Evolutionary conservation across 2,888 invertebrate species (phyloP).

Genomic region (Sarcophaga subvicina): DNA sequence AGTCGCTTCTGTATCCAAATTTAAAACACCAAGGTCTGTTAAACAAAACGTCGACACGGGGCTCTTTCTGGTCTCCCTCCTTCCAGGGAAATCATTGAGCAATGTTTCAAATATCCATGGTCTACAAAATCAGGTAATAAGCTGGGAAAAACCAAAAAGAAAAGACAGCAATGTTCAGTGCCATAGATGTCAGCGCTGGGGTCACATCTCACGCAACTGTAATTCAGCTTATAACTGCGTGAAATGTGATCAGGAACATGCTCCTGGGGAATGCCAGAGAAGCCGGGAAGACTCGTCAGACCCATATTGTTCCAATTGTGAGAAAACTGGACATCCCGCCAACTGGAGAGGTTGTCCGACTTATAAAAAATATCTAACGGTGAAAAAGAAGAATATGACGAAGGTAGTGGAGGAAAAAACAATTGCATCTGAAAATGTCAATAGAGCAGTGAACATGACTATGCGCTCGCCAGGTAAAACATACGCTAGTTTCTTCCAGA

Average conservation of each 20-base stretch:
- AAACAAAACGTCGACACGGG: constrained; percentile 1
- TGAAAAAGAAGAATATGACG: not conserved
- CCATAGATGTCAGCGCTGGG: not conserved
- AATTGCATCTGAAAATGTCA: not conserved
- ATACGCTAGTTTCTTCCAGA: not conserved
- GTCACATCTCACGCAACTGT: no score
- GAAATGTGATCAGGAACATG: not conserved
- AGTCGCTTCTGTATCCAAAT: constrained; percentile 4
- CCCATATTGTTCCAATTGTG: not conserved
- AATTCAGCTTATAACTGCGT: not conserved
- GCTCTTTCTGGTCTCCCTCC: not conserved
- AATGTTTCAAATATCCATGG: not conserved
- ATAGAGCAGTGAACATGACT: not conserved
- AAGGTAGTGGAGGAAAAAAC: not conserved
- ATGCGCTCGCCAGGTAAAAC: not conserved
- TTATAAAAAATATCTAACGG: not conserved
- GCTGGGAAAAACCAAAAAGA: constrained; percentile 19
- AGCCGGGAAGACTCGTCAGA: not conserved
- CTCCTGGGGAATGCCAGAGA: constrained; percentile 3
- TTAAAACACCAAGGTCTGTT: constrained; percentile 1
- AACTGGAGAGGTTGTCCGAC: not conserved
- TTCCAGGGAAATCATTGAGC: constrained; percentile 1
- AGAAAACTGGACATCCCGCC: not conserved
- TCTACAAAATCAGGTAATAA: not conserved
- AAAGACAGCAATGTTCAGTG: not conserved